Conservation (phyloP, 30 jellyfish, hydroid and myxozoan genomes). For the Sanderia malayensis region DNA sequence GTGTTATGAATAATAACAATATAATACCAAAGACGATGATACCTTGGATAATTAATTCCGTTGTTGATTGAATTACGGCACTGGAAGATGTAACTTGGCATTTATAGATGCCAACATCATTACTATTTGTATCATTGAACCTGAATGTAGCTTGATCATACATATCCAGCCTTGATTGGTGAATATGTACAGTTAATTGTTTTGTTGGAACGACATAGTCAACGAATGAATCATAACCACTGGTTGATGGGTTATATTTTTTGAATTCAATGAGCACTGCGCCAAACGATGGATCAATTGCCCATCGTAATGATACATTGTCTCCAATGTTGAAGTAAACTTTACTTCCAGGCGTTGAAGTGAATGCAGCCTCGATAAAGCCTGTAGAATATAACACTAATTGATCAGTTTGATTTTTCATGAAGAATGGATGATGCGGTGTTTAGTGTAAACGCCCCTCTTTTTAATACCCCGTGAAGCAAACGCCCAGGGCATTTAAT, state of each 20-base stretch:
- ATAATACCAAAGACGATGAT: too few species aligned
- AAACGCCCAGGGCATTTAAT: too few species aligned
- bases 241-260: background rate
- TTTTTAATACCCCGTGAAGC: too few species aligned
- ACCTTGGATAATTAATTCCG: background rate
- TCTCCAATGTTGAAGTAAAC: background rate
- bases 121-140: background rate
- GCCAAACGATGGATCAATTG: background rate
- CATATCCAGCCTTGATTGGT: background rate
- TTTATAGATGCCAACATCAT: background rate
- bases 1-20: too few species aligned
- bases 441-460: too few species aligned
- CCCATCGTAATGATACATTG: background rate
- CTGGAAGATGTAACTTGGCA: background rate
- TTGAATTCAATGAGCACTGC: background rate
- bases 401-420: too few species aligned
- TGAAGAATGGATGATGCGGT: too few species aligned
- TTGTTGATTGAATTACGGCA: background rate
- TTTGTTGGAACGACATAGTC: background rate
- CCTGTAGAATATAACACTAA: too few species aligned
- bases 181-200: background rate
- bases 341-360: background rate
- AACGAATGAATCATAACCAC: background rate
- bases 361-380: background rate
- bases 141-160: background rate